Evolutionary conservation across 1,140 invertebrate species (phyloP).

Genomic region (Trachymyrmex cornetzi): DNA sequence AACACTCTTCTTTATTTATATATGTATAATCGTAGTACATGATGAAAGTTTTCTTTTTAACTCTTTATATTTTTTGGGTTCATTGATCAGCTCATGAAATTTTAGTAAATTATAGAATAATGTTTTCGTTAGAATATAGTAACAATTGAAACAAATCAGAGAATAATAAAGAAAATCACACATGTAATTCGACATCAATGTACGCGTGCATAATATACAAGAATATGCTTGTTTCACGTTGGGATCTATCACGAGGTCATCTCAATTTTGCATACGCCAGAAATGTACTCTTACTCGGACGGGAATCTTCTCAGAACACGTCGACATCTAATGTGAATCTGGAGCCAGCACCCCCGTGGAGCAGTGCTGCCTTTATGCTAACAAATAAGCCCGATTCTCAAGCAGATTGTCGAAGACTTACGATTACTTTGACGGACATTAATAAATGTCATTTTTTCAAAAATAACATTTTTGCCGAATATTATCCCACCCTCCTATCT

Average conservation of each 20-base stretch:
- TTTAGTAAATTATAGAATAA: background rate
- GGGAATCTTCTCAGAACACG: constrained; percentile 77
- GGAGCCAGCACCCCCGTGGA: constrained; percentile 70
- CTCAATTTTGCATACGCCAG: constrained; percentile 75
- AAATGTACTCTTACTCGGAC: constrained; percentile 62
- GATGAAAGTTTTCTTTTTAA: background rate
- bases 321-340: constrained; percentile 80
- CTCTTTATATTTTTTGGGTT: background rate
- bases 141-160: constrained; percentile 1
- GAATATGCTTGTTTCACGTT: constrained; percentile 65
- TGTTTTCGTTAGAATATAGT: background rate
- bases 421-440: constrained; percentile 57
- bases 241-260: constrained; percentile 77
- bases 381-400: constrained; percentile 71
- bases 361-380: constrained; percentile 59
- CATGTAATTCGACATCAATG: constrained; percentile 67
- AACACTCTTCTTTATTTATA: too few relatives aligned
- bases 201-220: constrained; percentile 50
- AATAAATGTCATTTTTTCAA: constrained; percentile 17
- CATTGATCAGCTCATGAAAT: background rate
- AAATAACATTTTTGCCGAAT: background rate
- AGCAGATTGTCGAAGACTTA: constrained; percentile 64
- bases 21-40: background rate
- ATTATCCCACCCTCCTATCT: background rate
- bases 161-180: background rate